Percentiles rank a stretch among this genome's conserved stretches.
phyloP scores from a whole-genome alignment of 2,888 invertebrate genomes.

The Chaetogeoica ovagalla region DNA sequence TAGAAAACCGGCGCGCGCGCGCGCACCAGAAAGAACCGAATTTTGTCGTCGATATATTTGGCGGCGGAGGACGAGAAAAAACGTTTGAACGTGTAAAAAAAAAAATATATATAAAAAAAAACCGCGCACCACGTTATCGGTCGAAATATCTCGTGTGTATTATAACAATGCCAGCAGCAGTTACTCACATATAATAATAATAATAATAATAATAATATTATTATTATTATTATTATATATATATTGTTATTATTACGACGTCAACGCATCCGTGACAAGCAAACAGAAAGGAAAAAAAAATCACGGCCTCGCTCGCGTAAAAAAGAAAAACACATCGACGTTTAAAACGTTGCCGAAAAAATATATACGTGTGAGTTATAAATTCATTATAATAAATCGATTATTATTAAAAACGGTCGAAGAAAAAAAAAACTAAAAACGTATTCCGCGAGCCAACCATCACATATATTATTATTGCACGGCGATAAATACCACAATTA shows the following conservation, averaged over 20 bases:
- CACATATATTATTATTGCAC: too few relatives aligned
- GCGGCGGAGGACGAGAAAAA: constrained; percentile 23
- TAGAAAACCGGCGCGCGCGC: background rate
- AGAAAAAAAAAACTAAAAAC: too few relatives aligned
- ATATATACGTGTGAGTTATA: constrained; percentile 1
- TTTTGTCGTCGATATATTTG: background rate
- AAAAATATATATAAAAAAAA: constrained; percentile 7
- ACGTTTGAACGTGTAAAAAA: constrained; percentile 11
- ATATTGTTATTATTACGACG: constrained; percentile 42
- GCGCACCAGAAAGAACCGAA: background rate
- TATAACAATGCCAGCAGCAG: constrained; percentile 37
- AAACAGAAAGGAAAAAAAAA: constrained; percentile 34
- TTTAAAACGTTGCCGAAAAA: constrained; percentile 32
- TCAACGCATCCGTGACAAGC: constrained; percentile 50
- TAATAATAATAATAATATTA: background rate
- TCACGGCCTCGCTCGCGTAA: background rate
- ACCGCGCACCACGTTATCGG: constrained; percentile 22
- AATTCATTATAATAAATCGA: background rate
- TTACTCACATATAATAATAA: background rate
- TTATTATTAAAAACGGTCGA: constrained; percentile 3
- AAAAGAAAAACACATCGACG: constrained; percentile 31
- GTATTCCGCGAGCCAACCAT: too few relatives aligned
- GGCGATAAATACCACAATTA: too few relatives aligned
- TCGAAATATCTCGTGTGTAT: constrained; percentile 25
- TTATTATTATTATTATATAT: constrained; percentile 38